phyloP scores from a whole-genome alignment of 2,113 vertebrate genomes.

The Forbesichthys papilliferus region DNA sequence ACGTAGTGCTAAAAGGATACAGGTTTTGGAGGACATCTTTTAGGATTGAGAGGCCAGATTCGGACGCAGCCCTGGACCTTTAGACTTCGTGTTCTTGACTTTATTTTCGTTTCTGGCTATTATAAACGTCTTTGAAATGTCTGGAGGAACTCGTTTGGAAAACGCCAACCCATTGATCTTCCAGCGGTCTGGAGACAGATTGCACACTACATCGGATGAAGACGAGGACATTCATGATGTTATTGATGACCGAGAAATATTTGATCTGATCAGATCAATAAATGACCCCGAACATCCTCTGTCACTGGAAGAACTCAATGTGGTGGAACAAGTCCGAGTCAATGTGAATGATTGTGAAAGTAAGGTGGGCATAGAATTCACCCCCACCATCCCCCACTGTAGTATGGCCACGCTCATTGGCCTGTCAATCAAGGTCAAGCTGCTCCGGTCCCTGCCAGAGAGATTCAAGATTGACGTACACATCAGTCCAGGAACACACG shows the following conservation, averaged over 20 bases:
- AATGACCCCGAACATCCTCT: conserved; percentile 95
- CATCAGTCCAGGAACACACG: conserved; percentile 92
- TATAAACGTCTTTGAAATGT: no score
- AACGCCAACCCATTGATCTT: conserved; percentile 67
- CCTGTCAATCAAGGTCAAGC: conserved; percentile 96
- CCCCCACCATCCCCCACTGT: conserved; percentile 96
- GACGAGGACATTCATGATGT: conserved; percentile 65
- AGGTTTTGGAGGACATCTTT: no score
- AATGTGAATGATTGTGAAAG: conserved; percentile 84
- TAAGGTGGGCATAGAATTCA: conserved; percentile 87
- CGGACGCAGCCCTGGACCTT: no score
- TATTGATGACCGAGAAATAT: conserved; percentile 71
- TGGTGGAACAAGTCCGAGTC: conserved; percentile 89
- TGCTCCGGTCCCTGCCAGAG: conserved; percentile 88
- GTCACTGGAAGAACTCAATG: conserved; percentile 92
- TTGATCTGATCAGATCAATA: conserved; percentile 89
- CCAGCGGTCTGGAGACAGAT: conserved; percentile 58
- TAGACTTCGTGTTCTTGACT: no score
- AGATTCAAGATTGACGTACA: conserved; percentile 97
- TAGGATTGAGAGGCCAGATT: no score
- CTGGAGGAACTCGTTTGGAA: conserved; percentile 34
- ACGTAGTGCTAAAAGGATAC: no score
- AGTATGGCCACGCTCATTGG: conserved; percentile 98
- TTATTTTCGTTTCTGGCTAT: no score
- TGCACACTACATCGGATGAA: conserved; percentile 44